Conservation (phyloP, 2,888 invertebrate species). For the Labia minor region DNA sequence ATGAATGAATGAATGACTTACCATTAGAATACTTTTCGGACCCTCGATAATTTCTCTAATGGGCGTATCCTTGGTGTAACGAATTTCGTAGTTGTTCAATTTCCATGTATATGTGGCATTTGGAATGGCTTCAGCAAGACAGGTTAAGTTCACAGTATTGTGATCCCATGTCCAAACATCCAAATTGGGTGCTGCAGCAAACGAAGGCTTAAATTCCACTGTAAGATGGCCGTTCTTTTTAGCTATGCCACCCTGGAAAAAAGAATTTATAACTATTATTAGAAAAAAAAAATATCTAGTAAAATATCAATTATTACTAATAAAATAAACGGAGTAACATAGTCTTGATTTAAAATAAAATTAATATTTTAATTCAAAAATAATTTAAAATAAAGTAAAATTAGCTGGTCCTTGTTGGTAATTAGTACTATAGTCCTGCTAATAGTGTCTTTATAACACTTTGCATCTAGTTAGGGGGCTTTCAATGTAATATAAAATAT, state of each 20-base stretch:
- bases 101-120: slow-evolving; percentile 87
- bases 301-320: too few relatives aligned
- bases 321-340: too few relatives aligned
- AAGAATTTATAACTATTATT: not conserved
- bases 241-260: slow-evolving; percentile 50
- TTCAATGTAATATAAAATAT: too few relatives aligned
- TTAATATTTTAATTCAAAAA: too few relatives aligned
- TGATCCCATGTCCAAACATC: slow-evolving; percentile 77
- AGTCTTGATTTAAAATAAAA: too few relatives aligned
- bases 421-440: too few relatives aligned
- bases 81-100: slow-evolving; percentile 37
- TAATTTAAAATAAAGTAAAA: too few relatives aligned
- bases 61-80: slow-evolving; percentile 33
- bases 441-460: too few relatives aligned
- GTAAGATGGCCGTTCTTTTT: slow-evolving; percentile 71
- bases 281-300: not conserved
- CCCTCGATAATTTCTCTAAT: slow-evolving; percentile 54
- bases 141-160: slow-evolving; percentile 70
- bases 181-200: slow-evolving; percentile 50
- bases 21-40: slow-evolving; percentile 54
- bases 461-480: too few relatives aligned
- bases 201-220: slow-evolving; percentile 72
- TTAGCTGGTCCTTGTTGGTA: too few relatives aligned
- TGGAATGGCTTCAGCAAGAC: slow-evolving; percentile 75
- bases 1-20: slow-evolving; percentile 20